Evolutionary conservation across 1,140 invertebrate species (phyloP), one percentile per base, ranked within the genome.

Genomic region (Drosophila prosaltans): DNA sequence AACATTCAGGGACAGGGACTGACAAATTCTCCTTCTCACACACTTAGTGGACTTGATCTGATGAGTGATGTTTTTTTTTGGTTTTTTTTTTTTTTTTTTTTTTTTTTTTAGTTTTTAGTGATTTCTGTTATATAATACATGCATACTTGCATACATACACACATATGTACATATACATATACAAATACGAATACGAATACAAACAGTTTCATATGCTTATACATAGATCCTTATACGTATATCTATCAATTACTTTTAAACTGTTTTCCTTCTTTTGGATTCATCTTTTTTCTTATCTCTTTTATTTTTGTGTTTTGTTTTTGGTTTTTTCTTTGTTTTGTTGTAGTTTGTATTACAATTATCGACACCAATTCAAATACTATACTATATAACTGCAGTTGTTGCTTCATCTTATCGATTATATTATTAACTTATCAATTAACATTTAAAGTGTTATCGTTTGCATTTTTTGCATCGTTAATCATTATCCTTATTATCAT

Each of bases 401-500:
- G 16, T 51, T 51, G 16, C 21, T 48, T 8, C 9, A 3, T 28
- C 40, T 62, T 62, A 62, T 62, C 60, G 7, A 21, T 40, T 11
- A 8, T 45, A 4, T n/a, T 26, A 4, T 30, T 30, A 2, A 30
- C 26, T 43, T 62, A 62, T 11, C 11, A 39, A 40, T 62, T 28
- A 43, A 61, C 9, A 26, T 61, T 61, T 36, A 41, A 43, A 24
- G 16, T 62, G 60, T 64, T 64, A 62, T 48, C 40, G 40, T 43
- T 36, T 36, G 32, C 32, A 36, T 36, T 36, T 1, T 36, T 64
- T 51, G 41, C 21, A 28, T 63, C 26, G 26, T 16, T 63, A n/a
- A 48, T 51, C 41, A 9, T 62, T 62, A 41, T 62, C 40, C 32
- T 59, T 39, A 59, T 39, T 59, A 59, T 40, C 57, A 40, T 59